Evolutionary conservation across 2,113 vertebrate species (phyloP).

Genomic region (Datnioides undecimradiatus): DNA sequence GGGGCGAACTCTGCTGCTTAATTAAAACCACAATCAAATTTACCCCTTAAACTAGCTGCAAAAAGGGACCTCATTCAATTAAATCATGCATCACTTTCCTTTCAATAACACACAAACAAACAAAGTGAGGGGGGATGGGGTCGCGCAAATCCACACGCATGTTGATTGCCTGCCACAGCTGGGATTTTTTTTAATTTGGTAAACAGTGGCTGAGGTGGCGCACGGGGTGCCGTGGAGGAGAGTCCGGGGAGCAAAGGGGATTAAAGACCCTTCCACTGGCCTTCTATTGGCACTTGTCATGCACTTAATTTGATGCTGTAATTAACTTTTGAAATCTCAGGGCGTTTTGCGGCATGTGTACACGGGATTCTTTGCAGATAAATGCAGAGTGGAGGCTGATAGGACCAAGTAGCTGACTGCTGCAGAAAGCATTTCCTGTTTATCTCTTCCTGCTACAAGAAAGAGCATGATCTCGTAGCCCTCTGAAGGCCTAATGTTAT

Average conservation of each 20-base stretch:
- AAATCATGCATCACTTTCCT: conserved; percentile 77
- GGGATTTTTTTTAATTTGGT: conserved; percentile 72
- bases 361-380: conserved; percentile 68
- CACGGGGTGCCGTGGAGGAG: conserved; percentile 53
- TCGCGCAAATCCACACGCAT: conserved; percentile 66
- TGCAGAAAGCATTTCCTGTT: conserved; percentile 57
- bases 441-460: conserved; percentile 58
- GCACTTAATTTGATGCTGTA: conserved; percentile 78
- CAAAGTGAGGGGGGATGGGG: conserved; percentile 61
- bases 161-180: conserved; percentile 76
- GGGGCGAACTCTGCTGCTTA: conserved; percentile 78
- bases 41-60: conserved; percentile 77
- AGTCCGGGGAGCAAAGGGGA: conserved; percentile 66
- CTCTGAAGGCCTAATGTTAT: conserved; percentile 46
- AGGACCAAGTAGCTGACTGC: conserved; percentile 54
- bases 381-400: conserved; percentile 47
- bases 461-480: conserved; percentile 45
- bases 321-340: conserved; percentile 82
- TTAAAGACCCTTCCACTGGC: conserved; percentile 74
- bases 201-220: conserved; percentile 72
- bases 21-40: conserved; percentile 86
- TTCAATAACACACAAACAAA: conserved; percentile 78
- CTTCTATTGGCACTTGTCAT: conserved; percentile 75
- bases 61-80: conserved; percentile 79
- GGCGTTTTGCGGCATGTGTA: conserved; percentile 56